Conservation (phyloP, 30 jellyfish, hydroid and myxozoan species). For the Rhopilema esculentum region DNA sequence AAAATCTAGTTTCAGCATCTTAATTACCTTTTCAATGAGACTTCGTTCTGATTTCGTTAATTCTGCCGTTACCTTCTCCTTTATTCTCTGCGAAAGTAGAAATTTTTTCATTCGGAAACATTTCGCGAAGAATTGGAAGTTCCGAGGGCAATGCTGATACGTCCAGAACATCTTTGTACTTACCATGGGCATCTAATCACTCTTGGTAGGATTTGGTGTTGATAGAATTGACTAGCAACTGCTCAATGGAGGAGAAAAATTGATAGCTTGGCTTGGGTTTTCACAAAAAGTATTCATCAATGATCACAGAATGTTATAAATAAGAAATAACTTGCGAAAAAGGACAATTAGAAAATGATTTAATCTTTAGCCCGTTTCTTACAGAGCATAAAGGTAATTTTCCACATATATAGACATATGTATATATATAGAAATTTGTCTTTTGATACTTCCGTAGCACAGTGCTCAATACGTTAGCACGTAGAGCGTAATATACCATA, state of each 20-base stretch:
- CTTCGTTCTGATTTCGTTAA: constrained; percentile 6
- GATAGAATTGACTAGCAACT: constrained; percentile 46
- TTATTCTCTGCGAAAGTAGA: background rate
- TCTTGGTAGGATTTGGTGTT: constrained; percentile 52
- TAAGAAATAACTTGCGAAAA: background rate
- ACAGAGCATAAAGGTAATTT: no score
- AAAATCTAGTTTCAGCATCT: background rate
- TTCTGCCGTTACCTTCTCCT: no score
- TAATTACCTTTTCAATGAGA: background rate
- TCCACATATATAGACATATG: no score
- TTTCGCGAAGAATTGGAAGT: constrained; percentile 46
- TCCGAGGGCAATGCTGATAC: no score
- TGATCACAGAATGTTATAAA: background rate
- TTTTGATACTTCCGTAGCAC: no score
- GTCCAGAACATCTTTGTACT: constrained; percentile 55
- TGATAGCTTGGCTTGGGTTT: constrained; percentile 64
- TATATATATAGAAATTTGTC: no score
- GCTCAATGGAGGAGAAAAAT: constrained; percentile 60
- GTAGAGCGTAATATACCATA: no score
- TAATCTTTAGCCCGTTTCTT: no score
- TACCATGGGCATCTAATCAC: constrained; percentile 23
- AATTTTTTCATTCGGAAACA: constrained; percentile 25
- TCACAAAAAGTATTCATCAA: background rate
- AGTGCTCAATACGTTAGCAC: no score
- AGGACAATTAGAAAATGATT: background rate